Conservation (phyloP, 2,797 vertebrate genomes). For the Phalloptychus januarius region DNA sequence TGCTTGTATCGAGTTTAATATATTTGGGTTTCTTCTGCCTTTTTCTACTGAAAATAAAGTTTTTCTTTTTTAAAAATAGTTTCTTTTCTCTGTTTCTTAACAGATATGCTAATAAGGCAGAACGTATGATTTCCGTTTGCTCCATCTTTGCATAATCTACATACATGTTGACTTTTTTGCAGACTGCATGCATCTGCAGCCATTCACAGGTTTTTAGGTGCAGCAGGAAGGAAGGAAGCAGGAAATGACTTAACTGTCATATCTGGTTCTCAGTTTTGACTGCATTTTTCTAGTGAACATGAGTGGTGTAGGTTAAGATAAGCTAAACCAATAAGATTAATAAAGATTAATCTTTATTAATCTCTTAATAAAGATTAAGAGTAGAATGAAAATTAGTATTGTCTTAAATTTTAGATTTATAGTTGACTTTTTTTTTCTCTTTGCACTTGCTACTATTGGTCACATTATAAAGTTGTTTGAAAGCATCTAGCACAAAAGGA, state of each 20-base stretch:
- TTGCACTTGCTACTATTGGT: not conserved
- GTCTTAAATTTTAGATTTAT: not conserved
- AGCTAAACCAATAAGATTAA: too few species aligned
- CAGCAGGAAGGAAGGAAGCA: conserved; percentile 35
- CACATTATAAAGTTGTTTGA: not conserved
- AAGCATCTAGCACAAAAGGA: not conserved
- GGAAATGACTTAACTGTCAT: conserved; percentile 48
- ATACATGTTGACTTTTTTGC: not conserved
- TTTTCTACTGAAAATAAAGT: conserved; percentile 81
- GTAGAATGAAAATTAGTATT: not conserved
- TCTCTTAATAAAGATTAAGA: not conserved
- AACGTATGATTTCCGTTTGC: not conserved
- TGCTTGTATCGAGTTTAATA: conserved; percentile 87
- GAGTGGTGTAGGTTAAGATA: not conserved
- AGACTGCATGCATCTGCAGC: not conserved
- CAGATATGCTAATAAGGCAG: not conserved
- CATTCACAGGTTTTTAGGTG: conserved; percentile 11
- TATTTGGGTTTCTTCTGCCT: conserved; percentile 73
- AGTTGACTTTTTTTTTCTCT: not conserved
- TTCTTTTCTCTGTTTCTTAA: not conserved
- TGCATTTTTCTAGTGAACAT: not conserved
- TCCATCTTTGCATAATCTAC: not conserved
- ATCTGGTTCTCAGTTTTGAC: conserved; percentile 33
- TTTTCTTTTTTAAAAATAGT: conserved; percentile 35
- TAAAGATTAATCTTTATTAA: too few species aligned